These are phyloP conservation scores for Tichodroma muraria DNA, from an alignment of 2,113 vertebrate genomes.

Conservation along the genomic window DNA sequence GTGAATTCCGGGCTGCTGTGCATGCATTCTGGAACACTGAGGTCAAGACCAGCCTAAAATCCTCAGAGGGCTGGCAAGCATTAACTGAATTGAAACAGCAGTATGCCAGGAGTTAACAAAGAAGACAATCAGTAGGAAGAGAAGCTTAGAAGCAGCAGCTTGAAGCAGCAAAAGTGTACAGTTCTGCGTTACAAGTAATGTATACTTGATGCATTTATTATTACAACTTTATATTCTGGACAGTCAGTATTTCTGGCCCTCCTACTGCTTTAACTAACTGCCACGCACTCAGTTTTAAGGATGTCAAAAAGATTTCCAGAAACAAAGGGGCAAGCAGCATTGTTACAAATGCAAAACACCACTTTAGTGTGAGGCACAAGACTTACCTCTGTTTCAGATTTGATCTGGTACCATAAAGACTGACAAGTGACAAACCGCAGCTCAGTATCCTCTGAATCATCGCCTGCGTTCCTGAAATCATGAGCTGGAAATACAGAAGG, in stretches of 20 bases:
- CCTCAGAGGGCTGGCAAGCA: neutral
- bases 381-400: conserved; percentile 83
- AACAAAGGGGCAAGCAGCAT: neutral
- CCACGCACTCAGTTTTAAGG: neutral
- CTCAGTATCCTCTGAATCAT: conserved; percentile 64
- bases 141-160: neutral
- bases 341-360: neutral
- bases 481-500: conserved; percentile 66
- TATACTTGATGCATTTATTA: neutral
- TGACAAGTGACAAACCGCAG: conserved; percentile 78
- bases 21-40: neutral
- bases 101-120: neutral
- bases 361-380: neutral
- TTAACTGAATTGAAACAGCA: neutral
- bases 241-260: neutral
- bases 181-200: neutral
- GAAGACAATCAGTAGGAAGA: neutral
- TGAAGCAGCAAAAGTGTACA: neutral
- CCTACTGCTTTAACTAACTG: neutral
- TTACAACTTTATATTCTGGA: neutral
- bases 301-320: neutral
- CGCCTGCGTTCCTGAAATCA: conserved; percentile 66
- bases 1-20: neutral
- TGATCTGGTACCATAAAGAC: conserved; percentile 82
- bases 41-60: neutral